Conservation (phyloP, 2,888 invertebrate species). For the Nomada fucata region DNA sequence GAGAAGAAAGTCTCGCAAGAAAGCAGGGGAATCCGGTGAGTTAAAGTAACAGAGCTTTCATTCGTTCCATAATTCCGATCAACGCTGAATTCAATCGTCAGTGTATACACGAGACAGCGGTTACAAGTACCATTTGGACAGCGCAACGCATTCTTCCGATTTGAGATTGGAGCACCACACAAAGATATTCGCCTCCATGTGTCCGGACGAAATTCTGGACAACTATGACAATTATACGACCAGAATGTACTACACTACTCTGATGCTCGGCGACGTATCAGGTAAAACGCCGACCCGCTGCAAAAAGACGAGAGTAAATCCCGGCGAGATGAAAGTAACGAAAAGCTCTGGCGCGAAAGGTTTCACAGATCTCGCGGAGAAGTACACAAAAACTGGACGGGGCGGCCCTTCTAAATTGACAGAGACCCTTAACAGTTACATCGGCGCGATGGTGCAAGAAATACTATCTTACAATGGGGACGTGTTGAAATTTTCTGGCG, state of each 20-base stretch:
- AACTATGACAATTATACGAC: conserved; percentile 85
- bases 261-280: conserved; percentile 88
- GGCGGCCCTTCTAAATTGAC: conserved; percentile 90
- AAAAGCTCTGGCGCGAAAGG: conserved; percentile 81
- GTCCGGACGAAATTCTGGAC: conserved; percentile 88
- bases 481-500: conserved; percentile 89
- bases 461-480: conserved; percentile 88
- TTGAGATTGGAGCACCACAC: conserved; percentile 80
- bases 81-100: neutral
- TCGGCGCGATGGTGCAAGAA: conserved; percentile 90
- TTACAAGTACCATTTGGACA: fast-evolving
- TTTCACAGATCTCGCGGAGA: conserved; percentile 88
- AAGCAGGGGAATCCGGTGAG: neutral
- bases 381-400: conserved; percentile 87
- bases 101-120: too few species aligned
- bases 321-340: too few species aligned
- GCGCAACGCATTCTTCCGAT: neutral
- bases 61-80: neutral
- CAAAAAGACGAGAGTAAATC: neutral
- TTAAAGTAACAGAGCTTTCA: neutral
- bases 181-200: conserved; percentile 87
- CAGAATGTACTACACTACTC: conserved; percentile 86
- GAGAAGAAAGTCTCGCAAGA: neutral
- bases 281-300: conserved; percentile 80
- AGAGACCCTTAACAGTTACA: conserved; percentile 89